phyloP scores from a whole-genome alignment of 2,888 invertebrate genomes.

The Panorpa germanica region DNA sequence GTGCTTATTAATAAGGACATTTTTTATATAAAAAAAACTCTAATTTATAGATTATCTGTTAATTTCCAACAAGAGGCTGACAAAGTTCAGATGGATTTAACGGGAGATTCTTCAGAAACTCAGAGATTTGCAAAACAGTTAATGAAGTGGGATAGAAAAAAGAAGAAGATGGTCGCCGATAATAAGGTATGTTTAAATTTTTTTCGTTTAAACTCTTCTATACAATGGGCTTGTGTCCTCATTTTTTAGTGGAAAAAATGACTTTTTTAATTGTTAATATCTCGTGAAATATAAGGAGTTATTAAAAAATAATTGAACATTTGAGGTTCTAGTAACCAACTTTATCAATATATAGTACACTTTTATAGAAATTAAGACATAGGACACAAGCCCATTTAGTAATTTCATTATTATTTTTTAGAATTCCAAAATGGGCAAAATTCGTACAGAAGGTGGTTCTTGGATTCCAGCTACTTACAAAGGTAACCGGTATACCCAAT shows the following conservation, averaged over 20 bases:
- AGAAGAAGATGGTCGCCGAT: slow-evolving; percentile 81
- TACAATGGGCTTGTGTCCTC: no score
- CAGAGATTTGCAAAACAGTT: slow-evolving; percentile 37
- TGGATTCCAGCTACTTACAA: slow-evolving; percentile 92
- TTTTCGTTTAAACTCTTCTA: slow-evolving; percentile 4
- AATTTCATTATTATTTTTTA: slow-evolving; percentile 13
- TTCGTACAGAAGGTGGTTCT: slow-evolving; percentile 87
- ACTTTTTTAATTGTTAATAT: no score
- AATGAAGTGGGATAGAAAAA: slow-evolving; percentile 84
- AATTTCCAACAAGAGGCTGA: slow-evolving; percentile 69
- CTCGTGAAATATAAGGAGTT: no score
- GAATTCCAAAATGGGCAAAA: slow-evolving; percentile 44
- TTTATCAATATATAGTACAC: no score
- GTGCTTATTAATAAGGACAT: slow-evolving; percentile 5
- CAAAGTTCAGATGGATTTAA: slow-evolving; percentile 63
- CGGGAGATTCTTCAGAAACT: slow-evolving; percentile 56
- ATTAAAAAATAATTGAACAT: no score
- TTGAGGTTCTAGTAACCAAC: no score
- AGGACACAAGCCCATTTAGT: no score
- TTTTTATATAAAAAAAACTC: slow-evolving; percentile 3
- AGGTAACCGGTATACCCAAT: slow-evolving; percentile 70
- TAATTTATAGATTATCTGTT: slow-evolving; percentile 44
- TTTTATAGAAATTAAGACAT: no score
- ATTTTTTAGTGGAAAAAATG: no score
- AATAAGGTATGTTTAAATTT: slow-evolving; percentile 29